A percentile compares a stretch with the other conserved stretches of the same genome.
Evolutionary conservation across 2,113 vertebrate genomes (phyloP).

Genomic region (Sakesphorus luctuosus): DNA sequence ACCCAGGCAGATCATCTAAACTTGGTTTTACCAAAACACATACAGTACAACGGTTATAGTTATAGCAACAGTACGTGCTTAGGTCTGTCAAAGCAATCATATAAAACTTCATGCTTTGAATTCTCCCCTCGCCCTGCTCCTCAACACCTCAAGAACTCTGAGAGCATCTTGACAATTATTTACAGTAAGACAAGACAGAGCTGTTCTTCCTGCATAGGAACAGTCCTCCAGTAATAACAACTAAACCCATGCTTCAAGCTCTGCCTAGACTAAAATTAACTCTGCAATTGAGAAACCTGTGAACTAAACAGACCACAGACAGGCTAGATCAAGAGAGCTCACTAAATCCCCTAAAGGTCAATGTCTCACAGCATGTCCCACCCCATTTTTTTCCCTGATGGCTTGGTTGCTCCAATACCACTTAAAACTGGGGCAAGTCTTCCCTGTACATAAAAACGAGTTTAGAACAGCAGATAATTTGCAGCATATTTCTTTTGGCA

Average conservation of each 20-base stretch:
- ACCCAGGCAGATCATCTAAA: background rate
- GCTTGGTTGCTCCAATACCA: background rate
- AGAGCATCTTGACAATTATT: background rate
- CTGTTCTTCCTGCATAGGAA: background rate
- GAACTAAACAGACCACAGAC: background rate
- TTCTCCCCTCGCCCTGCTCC: background rate
- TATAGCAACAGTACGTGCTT: background rate
- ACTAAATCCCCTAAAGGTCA: background rate
- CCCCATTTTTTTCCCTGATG: background rate
- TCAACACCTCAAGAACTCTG: background rate
- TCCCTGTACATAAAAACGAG: background rate
- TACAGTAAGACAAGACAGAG: background rate
- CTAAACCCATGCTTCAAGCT: background rate
- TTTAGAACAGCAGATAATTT: background rate
- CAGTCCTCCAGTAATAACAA: background rate
- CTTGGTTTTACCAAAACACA: background rate
- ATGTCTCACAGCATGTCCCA: background rate
- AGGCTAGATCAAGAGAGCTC: background rate
- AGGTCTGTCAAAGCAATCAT: background rate
- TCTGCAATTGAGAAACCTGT: background rate
- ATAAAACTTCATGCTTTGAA: background rate
- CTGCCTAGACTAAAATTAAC: conserved; percentile 6
- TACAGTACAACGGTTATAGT: background rate
- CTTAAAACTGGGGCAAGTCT: background rate
- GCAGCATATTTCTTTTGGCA: background rate